phyloP scores from a whole-genome alignment of 2,888 invertebrate species.

The Cosmopolites sordidus region DNA sequence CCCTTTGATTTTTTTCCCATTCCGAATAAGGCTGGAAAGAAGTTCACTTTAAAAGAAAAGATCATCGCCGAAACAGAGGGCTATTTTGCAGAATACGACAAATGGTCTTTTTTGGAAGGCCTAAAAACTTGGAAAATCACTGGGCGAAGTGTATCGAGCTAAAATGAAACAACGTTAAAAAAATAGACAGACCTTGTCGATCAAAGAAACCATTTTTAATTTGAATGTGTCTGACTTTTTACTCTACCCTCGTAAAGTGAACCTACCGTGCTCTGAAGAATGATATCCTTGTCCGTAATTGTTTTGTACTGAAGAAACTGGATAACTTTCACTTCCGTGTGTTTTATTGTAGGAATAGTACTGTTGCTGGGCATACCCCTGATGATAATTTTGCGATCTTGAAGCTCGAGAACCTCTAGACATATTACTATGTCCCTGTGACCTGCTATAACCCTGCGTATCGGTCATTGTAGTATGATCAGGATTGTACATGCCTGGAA shows the following conservation, averaged over 20 bases:
- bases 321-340: constrained; percentile 44
- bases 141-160: too few species aligned
- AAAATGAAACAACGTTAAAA: too few species aligned
- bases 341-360: constrained; percentile 55
- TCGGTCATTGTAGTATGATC: constrained; percentile 44
- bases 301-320: constrained; percentile 36
- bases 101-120: too few species aligned
- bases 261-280: constrained; percentile 23
- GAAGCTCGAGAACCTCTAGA: constrained; percentile 11
- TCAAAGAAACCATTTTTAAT: neutral
- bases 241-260: too few species aligned
- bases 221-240: too few species aligned
- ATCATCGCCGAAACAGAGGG: too few species aligned
- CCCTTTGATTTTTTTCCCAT: too few species aligned
- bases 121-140: too few species aligned
- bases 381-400: constrained; percentile 17
- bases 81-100: too few species aligned
- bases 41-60: too few species aligned
- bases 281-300: constrained; percentile 43
- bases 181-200: too few species aligned
- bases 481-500: constrained; percentile 46
- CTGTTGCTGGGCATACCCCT: constrained; percentile 37
- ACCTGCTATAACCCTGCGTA: constrained; percentile 40
- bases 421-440: constrained; percentile 37
- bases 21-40: too few species aligned